phyloP scores from a whole-genome alignment of 2,113 vertebrate species.

The Dinomys branickii region DNA sequence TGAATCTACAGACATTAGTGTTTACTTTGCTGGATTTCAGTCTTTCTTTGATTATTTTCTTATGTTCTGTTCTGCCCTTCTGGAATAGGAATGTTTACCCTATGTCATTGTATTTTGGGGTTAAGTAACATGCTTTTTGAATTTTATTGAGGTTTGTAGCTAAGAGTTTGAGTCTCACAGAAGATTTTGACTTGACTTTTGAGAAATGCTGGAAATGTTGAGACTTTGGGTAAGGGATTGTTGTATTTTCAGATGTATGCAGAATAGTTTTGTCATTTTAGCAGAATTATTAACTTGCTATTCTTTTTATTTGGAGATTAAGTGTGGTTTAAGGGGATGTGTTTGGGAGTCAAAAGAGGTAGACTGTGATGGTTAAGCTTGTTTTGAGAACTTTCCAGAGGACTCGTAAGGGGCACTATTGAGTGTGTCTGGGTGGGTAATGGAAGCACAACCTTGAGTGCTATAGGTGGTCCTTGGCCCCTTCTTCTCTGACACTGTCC shows the following conservation, averaged over 20 bases:
- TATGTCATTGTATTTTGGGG: background rate
- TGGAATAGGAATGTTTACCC: background rate
- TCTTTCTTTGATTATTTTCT: background rate
- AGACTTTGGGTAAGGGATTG: background rate
- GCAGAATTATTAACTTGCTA: background rate
- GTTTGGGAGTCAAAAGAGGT: background rate
- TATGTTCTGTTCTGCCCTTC: background rate
- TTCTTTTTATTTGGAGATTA: background rate
- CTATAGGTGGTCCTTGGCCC: background rate
- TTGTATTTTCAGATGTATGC: background rate
- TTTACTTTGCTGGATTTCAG: background rate
- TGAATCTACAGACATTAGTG: background rate
- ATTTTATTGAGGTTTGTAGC: background rate
- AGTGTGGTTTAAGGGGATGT: background rate
- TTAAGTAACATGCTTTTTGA: background rate
- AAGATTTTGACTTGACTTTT: background rate
- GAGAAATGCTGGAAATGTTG: background rate
- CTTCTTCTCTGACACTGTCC: background rate
- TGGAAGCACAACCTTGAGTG: background rate
- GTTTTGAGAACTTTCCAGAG: background rate
- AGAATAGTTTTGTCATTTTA: background rate
- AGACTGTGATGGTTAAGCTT: background rate
- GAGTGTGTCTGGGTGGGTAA: background rate
- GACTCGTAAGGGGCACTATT: background rate
- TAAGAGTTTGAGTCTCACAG: background rate